Evolutionary conservation across 2,888 invertebrate genomes (phyloP), one percentile per base, ranked within the genome.

Genomic region (Campoplex nolae): DNA sequence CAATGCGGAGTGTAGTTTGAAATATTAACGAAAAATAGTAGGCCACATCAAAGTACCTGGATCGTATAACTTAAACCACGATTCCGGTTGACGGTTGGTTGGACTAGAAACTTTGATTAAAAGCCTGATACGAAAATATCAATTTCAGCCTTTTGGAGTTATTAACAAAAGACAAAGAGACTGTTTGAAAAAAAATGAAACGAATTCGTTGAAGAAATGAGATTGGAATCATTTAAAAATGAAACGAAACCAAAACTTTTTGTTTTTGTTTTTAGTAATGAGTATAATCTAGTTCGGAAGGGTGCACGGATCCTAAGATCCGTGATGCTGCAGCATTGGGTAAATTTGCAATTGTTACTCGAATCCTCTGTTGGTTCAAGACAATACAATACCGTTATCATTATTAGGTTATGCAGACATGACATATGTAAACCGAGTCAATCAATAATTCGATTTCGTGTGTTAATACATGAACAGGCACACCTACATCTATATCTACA

Each of bases 401-500:
- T 73, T 73, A 28, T 51, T 73, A 73, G 28, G 54, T 35, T 51
- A 54, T 73, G 73, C 51, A 73, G 35, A 54, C 35, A 54, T 48
- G 35, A 23, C 51, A 62, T 74, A 65, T 51, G 74, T 35, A 58
- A 42, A 48, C 35, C 62, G 28, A 73, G 54, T 32, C 62, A 67
- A 78, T 73, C 78, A 58, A 45, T 54, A 84, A 73, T 78, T 74
- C 54, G 56, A 73, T 56, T 73, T 18, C 32, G 23, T 7, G 48
- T 13, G 23, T 71, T 48, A 16, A 35, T 18, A 73, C 42, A 73
- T n/a, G n/a, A 38, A 42, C 8, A 11, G 3, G 16, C 62, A 7
- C 16, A 32, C 4, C 32, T 62, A 32, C 45, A 45, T 45, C 45
- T 13, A 45, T 45, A 45, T 45, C 2, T 45, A 11, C 62, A 62